phyloP scores from a whole-genome alignment of 2,888 invertebrate species.

The Patella depressa region DNA sequence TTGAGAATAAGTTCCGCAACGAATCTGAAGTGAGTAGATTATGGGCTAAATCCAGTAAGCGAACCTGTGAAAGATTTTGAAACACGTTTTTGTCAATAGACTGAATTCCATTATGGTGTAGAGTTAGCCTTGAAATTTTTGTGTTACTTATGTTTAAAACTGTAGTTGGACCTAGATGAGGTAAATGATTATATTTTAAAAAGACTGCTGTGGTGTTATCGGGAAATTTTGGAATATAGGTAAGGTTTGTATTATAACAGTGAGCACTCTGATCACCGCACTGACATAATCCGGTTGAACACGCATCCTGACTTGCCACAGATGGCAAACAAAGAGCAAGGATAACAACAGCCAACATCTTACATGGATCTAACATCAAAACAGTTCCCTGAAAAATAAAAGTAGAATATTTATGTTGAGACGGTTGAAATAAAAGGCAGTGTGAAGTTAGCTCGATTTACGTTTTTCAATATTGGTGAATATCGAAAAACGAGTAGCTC shows the following conservation, averaged over 20 bases:
- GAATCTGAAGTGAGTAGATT: neutral
- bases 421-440: too few relatives aligned
- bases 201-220: neutral
- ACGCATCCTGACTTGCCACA: too few relatives aligned
- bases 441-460: too few relatives aligned
- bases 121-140: neutral
- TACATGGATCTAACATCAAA: too few relatives aligned
- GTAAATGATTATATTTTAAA: neutral
- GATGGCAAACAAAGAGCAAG: too few relatives aligned
- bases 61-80: neutral
- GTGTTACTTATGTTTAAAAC: neutral
- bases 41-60: neutral
- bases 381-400: too few relatives aligned
- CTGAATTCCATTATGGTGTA: neutral
- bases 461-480: too few relatives aligned
- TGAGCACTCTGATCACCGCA: neutral
- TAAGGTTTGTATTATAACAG: neutral
- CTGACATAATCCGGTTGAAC: neutral
- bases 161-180: neutral
- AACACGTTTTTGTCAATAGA: neutral
- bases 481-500: too few relatives aligned
- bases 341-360: too few relatives aligned
- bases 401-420: too few relatives aligned
- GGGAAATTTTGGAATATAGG: neutral
- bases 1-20: too few relatives aligned